phyloP scores from a whole-genome alignment of 1,140 invertebrate genomes.

The Mylabris phalerata region DNA sequence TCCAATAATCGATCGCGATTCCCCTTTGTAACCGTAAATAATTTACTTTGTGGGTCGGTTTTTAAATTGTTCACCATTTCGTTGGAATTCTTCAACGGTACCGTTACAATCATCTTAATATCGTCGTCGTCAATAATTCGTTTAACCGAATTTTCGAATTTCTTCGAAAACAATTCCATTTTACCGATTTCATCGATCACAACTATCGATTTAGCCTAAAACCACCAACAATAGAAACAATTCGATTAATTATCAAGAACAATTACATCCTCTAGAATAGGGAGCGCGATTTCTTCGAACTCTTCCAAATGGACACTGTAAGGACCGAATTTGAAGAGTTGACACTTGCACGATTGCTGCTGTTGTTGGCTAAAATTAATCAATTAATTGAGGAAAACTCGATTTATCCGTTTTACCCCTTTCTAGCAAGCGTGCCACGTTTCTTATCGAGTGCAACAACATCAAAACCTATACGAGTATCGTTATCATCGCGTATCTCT shows the following conservation, averaged over 20 bases:
- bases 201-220: slow-evolving; percentile 39
- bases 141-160: slow-evolving; percentile 44
- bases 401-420: slow-evolving; percentile 35
- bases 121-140: slow-evolving; percentile 36
- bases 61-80: slow-evolving; percentile 28
- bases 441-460: slow-evolving; percentile 47
- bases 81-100: slow-evolving; percentile 39
- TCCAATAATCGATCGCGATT: slow-evolving; percentile 4
- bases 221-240: slow-evolving; percentile 9
- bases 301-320: slow-evolving; percentile 52
- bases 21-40: slow-evolving; percentile 17
- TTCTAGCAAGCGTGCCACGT: slow-evolving; percentile 45
- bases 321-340: slow-evolving; percentile 46
- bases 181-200: slow-evolving; percentile 63
- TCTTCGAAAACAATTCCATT: slow-evolving; percentile 58
- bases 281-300: slow-evolving; percentile 51
- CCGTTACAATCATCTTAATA: slow-evolving; percentile 48
- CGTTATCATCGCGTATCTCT: slow-evolving; percentile 46
- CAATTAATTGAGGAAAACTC: not conserved
- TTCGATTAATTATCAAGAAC: not conserved
- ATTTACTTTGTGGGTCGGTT: slow-evolving; percentile 6
- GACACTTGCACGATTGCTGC: slow-evolving; percentile 4
- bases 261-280: slow-evolving; percentile 37
- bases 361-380: slow-evolving; percentile 25
- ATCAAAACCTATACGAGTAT: slow-evolving; percentile 54